Evolutionary conservation across 2,888 invertebrate genomes (phyloP), one percentile per base, ranked within the genome.

Genomic region (Clepsis dumicolana): DNA sequence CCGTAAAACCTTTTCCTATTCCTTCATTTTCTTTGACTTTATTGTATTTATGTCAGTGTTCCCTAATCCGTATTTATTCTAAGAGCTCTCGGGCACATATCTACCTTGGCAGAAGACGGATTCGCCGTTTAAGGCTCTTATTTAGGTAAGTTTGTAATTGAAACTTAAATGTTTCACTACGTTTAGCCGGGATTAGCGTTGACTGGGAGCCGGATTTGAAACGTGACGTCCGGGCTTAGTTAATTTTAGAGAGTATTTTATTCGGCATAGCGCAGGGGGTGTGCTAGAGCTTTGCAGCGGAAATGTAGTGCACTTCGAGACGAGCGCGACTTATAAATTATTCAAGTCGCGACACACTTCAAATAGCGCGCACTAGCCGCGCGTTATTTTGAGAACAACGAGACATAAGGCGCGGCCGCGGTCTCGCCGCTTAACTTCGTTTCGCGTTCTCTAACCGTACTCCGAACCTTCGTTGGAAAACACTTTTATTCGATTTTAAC

Each of bases 331-430:
- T 91, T 88, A 93, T 93, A 91, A 91, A 91, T 92, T 90, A 93
- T 93, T 93, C 92, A 93, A 88, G 87, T 86, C 85, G 85, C 77
- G 88, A 89, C 91, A 91, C 90, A 89, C 89, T 91, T 90, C 89
- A 91, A 89, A 91, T 90, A 90, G 89, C 89, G 89, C 82, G 83
- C 86, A 84, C 80, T 83, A 82, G 83, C 83, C 81, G 85, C 83
- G 84, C 84, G 86, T 84, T 92, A 90, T 90, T 91, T 91, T 86
- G 87, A 88, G 88, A 88, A 87, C 87, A 82, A 77, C 83, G 81
- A 29, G 53, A 44, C 60, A 56, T 52, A 18, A 41, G 38, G 29
- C 27, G 29, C 27, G 38, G 29, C 21, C 75, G 78, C 74, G 74
- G 76, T 76, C 75, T 74, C 75, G 70, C 74, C 79, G 82, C 83